Base-by-base conservation (phyloP, 2,113 vertebrate genomes). In the Gila orcuttii region DNA sequence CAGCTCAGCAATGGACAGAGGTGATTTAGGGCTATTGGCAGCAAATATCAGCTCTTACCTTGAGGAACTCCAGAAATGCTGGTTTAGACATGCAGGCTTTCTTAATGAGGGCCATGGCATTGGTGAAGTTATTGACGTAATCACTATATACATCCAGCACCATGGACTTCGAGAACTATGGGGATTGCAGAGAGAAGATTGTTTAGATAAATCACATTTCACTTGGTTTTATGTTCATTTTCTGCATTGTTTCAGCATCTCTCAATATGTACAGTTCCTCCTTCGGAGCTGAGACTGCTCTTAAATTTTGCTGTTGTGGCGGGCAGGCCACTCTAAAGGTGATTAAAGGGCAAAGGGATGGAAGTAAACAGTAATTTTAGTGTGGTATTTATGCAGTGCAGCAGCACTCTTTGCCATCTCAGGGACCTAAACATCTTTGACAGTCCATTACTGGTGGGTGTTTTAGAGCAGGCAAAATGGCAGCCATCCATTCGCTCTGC, bases 121-220 rank as follows among this genome's bases (percentile, higher is more conserved):
- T 94, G 89, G 97, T 99, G 93, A 99, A 99, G 94, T 99, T 99
- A 94, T 99, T 99, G 90, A 99, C 97, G 0, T 99, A 99, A 36
- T 99, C 97, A 0, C 97, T 99, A 94, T 99, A 99, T 3, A 99
- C 96, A 0, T 99, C 97, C 64, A 99, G 91, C 84, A 99, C 98
- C 97, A 99, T 98, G 3, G 98, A 99, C 93, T 99, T 99, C 89
- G 98, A 99, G 90, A 99, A 99, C 98, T 99, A 86, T 42, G 25
- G 60, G 33, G 52, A 50, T 74, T 62, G 7, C 9, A 36, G 33
- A 55, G 13, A 57, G 66, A 45, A n/a, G 79, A 79, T 68, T 10
- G 17, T 19, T 77, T 21, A 19, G 10, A 10, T 8, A 60, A 47
- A n/a, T 80, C 77, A 81, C 47, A 64, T 12, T 47, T 33, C 23